Evolutionary conservation across 2,797 vertebrate species (phyloP).

Genomic region (Neopelma chrysocephalum): DNA sequence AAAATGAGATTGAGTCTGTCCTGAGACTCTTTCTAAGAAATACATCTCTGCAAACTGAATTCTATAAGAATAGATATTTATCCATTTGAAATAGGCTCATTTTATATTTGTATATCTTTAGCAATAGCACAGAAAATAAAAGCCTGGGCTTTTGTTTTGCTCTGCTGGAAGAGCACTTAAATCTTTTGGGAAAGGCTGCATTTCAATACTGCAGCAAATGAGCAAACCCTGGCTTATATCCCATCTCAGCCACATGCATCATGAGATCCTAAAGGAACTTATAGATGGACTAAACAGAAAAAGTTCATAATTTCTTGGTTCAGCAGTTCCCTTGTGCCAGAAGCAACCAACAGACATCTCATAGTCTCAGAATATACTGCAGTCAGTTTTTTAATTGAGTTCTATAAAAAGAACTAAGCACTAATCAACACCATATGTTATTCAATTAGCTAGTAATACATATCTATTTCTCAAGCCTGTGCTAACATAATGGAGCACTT

Average conservation of each 20-base stretch:
- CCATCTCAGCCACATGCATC: background rate
- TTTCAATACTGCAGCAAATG: conserved; percentile 20
- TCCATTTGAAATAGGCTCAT: background rate
- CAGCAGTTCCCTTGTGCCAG: background rate
- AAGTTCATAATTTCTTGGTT: conserved; percentile 18
- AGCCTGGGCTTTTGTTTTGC: background rate
- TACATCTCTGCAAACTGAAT: background rate
- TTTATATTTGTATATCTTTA: background rate
- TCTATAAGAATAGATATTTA: background rate
- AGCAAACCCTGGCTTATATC: background rate
- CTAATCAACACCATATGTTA: conserved; percentile 71
- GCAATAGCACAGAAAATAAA: conserved; percentile 1
- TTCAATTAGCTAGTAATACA: conserved; percentile 68
- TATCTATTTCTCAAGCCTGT: conserved; percentile 62
- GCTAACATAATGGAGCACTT: conserved; percentile 60
- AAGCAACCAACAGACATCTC: conserved; percentile 43
- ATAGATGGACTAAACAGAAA: background rate
- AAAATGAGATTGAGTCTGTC: background rate
- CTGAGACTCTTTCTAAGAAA: background rate
- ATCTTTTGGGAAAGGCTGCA: background rate
- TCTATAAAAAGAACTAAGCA: conserved; percentile 65
- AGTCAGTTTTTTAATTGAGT: conserved; percentile 64
- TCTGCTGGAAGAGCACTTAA: conserved; percentile 11
- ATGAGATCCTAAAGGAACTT: background rate
- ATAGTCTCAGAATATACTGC: conserved; percentile 49